phyloP scores from a whole-genome alignment of 2,888 invertebrate species.

The Gandaritis pyraliata region DNA sequence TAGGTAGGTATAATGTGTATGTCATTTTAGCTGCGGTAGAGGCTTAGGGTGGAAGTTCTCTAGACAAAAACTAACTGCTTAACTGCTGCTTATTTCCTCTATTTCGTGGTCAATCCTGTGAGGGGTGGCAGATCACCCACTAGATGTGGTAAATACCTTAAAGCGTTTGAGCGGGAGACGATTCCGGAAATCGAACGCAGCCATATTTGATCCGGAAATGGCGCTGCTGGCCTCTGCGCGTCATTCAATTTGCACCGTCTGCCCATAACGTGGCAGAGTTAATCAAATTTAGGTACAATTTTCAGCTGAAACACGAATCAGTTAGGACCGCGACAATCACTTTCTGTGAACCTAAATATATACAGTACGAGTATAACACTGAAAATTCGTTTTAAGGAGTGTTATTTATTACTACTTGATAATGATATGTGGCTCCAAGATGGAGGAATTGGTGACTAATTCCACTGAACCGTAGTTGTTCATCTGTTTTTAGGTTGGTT shows the following conservation, averaged over 20 bases:
- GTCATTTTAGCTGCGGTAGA: too few species aligned
- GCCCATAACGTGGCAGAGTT: conserved; percentile 18
- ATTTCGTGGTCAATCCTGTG: background rate
- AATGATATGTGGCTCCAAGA: background rate
- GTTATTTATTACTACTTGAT: too few species aligned
- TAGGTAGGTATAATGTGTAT: too few species aligned
- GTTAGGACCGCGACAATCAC: background rate
- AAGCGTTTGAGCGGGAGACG: conserved; percentile 64
- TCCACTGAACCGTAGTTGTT: too few species aligned
- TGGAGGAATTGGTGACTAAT: background rate
- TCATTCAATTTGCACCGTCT: conserved; percentile 47
- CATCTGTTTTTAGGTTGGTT: too few species aligned
- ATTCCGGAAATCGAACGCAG: conserved; percentile 78
- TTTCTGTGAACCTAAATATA: too few species aligned
- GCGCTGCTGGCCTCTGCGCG: conserved; percentile 44
- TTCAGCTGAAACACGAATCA: conserved; percentile 11
- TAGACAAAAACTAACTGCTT: too few species aligned
- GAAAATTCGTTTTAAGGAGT: too few species aligned
- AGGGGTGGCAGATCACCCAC: conserved; percentile 9
- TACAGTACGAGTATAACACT: too few species aligned
- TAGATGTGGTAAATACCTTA: conserved; percentile 11
- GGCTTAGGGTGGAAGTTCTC: too few species aligned
- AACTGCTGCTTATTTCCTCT: too few species aligned
- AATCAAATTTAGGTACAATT: conserved; percentile 24
- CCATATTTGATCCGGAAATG: conserved; percentile 82